A percentile compares a stretch with the other conserved stretches of the same genome.
phyloP scores from a whole-genome alignment of 2,888 invertebrate genomes.

The Noctua comes region DNA sequence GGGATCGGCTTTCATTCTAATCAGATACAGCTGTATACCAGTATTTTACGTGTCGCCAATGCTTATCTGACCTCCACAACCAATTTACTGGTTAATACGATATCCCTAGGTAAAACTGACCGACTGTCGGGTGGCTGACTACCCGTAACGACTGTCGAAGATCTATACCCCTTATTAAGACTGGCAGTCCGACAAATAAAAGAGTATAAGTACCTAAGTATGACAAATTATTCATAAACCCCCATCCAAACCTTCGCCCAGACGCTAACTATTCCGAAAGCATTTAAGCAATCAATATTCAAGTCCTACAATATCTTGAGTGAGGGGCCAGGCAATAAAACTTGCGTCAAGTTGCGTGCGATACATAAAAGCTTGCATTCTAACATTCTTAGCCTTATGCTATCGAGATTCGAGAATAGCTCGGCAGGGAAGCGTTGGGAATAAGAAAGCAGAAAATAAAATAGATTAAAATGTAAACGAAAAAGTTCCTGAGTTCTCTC shows the following conservation, averaged over 20 bases:
- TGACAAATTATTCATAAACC: slow-evolving; percentile 3
- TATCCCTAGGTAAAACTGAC: too few species aligned
- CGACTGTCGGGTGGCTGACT: neutral
- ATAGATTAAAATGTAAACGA: neutral
- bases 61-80: too few species aligned
- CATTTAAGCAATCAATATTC: slow-evolving; percentile 61
- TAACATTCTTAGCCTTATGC: slow-evolving; percentile 36
- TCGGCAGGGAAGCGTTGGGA: neutral
- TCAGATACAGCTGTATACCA: neutral
- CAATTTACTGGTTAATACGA: too few species aligned
- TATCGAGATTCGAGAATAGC: neutral
- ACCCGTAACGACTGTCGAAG: neutral
- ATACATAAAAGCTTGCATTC: slow-evolving; percentile 69
- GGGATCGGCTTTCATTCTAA: neutral
- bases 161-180: neutral
- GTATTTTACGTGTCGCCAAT: neutral
- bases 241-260: slow-evolving; percentile 1
- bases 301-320: slow-evolving; percentile 52
- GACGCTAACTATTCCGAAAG: slow-evolving; percentile 57
- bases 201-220: neutral
- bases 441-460: neutral
- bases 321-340: slow-evolving; percentile 51
- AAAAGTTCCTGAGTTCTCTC: neutral
- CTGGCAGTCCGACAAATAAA: neutral
- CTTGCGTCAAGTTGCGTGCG: slow-evolving; percentile 61